Evolutionary conservation across 2,888 invertebrate genomes (phyloP).

Genomic region (Trachelus tabidus): DNA sequence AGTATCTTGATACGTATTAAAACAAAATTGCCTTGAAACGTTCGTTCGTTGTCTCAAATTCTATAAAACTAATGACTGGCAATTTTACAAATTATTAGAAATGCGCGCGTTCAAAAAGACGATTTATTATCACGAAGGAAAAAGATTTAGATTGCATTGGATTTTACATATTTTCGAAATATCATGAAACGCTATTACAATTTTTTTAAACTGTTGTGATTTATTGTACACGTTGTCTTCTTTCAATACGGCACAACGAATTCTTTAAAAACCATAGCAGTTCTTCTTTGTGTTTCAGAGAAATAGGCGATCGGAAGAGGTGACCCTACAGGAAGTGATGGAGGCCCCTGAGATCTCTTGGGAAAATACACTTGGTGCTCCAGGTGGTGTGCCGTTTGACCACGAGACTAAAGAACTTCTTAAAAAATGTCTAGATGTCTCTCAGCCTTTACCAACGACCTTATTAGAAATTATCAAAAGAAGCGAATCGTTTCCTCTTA

Average conservation of each 20-base stretch:
- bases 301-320: constrained; percentile 32
- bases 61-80: too few species aligned
- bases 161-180: not conserved
- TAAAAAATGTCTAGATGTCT: constrained; percentile 47
- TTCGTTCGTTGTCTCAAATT: too few species aligned
- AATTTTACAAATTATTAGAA: too few species aligned
- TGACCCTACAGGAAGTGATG: constrained; percentile 30
- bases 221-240: too few species aligned
- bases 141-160: not conserved
- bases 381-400: constrained; percentile 56
- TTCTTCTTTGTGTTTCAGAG: constrained; percentile 20
- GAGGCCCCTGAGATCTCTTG: constrained; percentile 60
- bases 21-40: not conserved
- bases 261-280: too few species aligned
- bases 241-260: too few species aligned
- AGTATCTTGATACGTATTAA: not conserved
- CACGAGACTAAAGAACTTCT: constrained; percentile 56
- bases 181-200: not conserved
- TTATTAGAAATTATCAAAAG: constrained; percentile 54
- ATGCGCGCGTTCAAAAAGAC: too few species aligned
- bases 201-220: not conserved
- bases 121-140: not conserved
- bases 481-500: constrained; percentile 61
- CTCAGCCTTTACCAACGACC: constrained; percentile 45
- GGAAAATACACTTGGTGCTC: constrained; percentile 58